Base-by-base conservation (phyloP, 2,113 vertebrate species). In the Lamprotornis superbus region DNA sequence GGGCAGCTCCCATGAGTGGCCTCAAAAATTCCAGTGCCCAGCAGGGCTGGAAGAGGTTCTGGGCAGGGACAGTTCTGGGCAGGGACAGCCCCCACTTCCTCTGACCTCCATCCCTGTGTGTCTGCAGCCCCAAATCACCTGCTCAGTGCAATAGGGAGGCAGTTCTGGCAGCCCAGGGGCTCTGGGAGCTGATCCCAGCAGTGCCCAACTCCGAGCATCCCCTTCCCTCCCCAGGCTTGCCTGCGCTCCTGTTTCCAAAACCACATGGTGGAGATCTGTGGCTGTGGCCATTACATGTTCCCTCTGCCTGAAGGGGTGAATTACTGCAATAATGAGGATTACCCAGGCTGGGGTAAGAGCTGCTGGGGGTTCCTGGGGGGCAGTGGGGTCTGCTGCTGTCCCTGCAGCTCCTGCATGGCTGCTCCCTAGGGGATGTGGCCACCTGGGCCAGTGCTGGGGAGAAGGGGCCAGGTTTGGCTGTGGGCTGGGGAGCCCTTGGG, bases 181-280 rank as follows among this genome's bases (percentile, higher is more conserved):
- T 39, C 74, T 14, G 7, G 0, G 1, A 16, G 64, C 23, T 2
- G 3, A 1, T 4, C 5, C 9, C 30, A 5, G 81, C 56, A 25
- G 40, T 12, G 3, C 30, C 49, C 33, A 0, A 0, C 0, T 4
- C 87, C 61, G 7, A 93, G n/a, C 70, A 12, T 25, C 49, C 52
- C 83, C 63, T 50, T 22, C 53, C 81, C 68, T 59, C 68, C 21
- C 7, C 97, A 98, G 98, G 98, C 98, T 21, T 98, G 98, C 61
- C 97, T 98, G 30, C 97, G 97, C 47, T 98, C 98, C 33, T 98
- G 98, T 50, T 98, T 98, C 96, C 98, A 98, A 55, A 96, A 78
- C 14, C 91, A 97, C 83, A 98, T 98, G 98, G 73, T 87, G 4
- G 77, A 46, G 4, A 95, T 53, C 78, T 98, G 98, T 27, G 83